Evolutionary conservation across 92 coral and sea anemone genomes (phyloP).

Genomic region (Epizoanthus rinbou): DNA sequence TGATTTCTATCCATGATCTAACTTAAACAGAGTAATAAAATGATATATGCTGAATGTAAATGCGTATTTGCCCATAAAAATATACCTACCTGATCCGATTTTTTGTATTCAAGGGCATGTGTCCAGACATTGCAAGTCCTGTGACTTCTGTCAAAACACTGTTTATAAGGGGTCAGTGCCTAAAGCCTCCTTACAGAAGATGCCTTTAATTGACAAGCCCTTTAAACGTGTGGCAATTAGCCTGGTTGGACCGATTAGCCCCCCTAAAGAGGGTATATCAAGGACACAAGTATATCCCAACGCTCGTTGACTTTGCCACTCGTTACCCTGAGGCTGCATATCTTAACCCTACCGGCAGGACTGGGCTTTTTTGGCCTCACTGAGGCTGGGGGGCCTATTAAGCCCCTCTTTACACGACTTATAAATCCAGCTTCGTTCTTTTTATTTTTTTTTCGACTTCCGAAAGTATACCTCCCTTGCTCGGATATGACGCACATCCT

Average conservation of each 20-base stretch:
- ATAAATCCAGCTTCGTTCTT: no score
- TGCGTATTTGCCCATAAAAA: no score
- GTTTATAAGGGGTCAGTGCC: constrained; percentile 62
- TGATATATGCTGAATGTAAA: no score
- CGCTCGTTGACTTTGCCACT: constrained; percentile 43
- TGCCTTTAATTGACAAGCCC: constrained; percentile 76
- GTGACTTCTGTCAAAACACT: constrained; percentile 67
- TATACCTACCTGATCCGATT: no score
- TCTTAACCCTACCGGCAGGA: no score
- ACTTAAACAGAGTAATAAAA: background rate
- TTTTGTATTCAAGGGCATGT: constrained; percentile 54
- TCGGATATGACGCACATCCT: no score
- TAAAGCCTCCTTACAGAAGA: constrained; percentile 59
- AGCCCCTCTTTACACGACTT: no score
- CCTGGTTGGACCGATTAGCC: constrained; percentile 44
- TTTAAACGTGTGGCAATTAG: constrained; percentile 55
- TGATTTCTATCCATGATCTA: no score
- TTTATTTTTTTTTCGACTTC: no score
- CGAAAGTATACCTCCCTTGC: no score
- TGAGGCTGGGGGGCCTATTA: no score
- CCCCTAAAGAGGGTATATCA: background rate
- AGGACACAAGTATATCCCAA: constrained; percentile 31
- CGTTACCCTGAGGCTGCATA: constrained; percentile 18
- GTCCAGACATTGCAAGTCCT: constrained; percentile 39
- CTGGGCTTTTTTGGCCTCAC: no score